A percentile compares a stretch with the other conserved stretches of the same genome.
Evolutionary conservation across 2,113 vertebrate species (phyloP).

Genomic region (Callipepla squamata): DNA sequence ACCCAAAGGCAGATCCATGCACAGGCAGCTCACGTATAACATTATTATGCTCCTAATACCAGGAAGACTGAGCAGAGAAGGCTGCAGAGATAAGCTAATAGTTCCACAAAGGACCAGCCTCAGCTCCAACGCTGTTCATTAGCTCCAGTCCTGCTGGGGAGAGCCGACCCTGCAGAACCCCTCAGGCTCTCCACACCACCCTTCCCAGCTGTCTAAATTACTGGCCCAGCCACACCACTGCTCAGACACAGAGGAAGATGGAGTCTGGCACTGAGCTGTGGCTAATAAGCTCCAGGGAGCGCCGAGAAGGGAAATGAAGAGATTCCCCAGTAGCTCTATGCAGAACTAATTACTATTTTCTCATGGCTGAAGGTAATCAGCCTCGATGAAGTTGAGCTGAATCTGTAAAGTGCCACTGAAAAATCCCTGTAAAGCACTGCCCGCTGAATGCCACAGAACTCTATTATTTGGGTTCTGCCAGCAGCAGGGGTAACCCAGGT

Average conservation of each 20-base stretch:
- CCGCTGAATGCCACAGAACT: rapidly evolving
- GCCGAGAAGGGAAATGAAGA: slow-evolving; percentile 35
- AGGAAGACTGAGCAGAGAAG: background rate
- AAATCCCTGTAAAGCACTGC: background rate
- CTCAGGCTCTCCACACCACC: background rate
- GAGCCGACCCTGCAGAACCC: background rate
- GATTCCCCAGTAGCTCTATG: background rate
- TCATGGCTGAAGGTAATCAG: slow-evolving; percentile 43
- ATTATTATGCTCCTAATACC: background rate
- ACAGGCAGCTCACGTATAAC: background rate
- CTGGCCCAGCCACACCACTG: background rate
- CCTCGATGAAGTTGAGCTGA: slow-evolving; percentile 18
- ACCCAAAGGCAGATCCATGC: background rate
- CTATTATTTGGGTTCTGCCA: background rate
- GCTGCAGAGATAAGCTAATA: background rate
- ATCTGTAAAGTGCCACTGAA: slow-evolving; percentile 1
- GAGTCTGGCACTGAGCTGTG: slow-evolving; percentile 46
- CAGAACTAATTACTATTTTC: slow-evolving; percentile 37
- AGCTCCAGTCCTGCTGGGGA: background rate
- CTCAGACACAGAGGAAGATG: slow-evolving; percentile 40
- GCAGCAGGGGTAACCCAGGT: background rate
- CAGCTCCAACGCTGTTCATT: background rate
- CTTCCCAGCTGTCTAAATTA: slow-evolving; percentile 32
- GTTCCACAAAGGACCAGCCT: background rate
- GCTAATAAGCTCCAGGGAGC: slow-evolving; percentile 49